Evolutionary conservation across 1,140 invertebrate genomes (phyloP), one percentile per base, ranked within the genome.

Genomic region (Protaetia brevitarsis): DNA sequence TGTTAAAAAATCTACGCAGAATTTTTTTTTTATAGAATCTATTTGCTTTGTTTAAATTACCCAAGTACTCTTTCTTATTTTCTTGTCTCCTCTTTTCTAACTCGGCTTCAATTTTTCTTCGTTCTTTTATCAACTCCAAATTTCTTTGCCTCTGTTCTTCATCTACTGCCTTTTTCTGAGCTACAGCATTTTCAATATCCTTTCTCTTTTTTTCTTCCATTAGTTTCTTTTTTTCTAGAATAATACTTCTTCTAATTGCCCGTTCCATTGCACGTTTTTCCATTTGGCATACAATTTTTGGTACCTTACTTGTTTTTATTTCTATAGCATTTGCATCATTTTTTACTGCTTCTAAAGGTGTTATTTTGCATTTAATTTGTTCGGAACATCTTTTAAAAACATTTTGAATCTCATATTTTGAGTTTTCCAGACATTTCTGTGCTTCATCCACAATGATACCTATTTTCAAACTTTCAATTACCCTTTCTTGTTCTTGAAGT

Each of bases 241-340:
- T 86, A 63, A 87, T 79, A 57, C 85, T 82, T 66, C 86, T 81
- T 68, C 83, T 84, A 70, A 85, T 79, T 71, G 83, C 83, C 6
- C 87, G 76, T 71, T 87, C 82, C 21, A 83, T 73, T 3, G 86
- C 86, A 67, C 85, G 79, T 59, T 85, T 79, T 69, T 88, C 84
- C 85, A 88, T 86, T 76, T 84, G 79, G 79, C 84, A 82, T 57
- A 87, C 69, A 67, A 87, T 83, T 66, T 86, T 85, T 10, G 87
- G 86, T 5, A 85, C 82, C 71, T 72, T 76, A 34, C 71, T 69
- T 23, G 70, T 66, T 36, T 68, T 62, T 36, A 67, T 30, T 3
- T 75, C 67, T 62, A 78, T 68, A 61, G 76, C 74, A 26, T 69
- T 63, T 60, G 77, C 77, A 19, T 76, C 76, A 27, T 80, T 72